A percentile compares a stretch with the other conserved stretches of the same genome.
Conservation (phyloP, 2,888 invertebrate genomes). For the Drosophila villosipedis region DNA sequence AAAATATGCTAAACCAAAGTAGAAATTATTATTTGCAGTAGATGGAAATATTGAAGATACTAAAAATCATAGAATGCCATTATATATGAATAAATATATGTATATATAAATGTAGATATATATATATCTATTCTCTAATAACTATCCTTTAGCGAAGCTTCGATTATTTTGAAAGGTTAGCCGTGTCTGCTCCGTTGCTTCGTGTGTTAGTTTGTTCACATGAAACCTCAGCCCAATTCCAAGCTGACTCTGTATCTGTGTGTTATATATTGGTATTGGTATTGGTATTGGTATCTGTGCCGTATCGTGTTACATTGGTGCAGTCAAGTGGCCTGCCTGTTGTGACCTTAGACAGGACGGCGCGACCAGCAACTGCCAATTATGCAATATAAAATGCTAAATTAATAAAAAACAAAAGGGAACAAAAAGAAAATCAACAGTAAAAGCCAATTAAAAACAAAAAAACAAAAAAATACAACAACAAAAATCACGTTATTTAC, state of each 20-base stretch:
- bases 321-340: conserved; percentile 41
- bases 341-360: conserved; percentile 53
- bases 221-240: conserved; percentile 5
- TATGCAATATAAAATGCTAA: conserved; percentile 66
- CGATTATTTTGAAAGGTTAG: not conserved
- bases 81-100: not conserved
- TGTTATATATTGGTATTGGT: conserved; percentile 4
- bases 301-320: conserved; percentile 27
- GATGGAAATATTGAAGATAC: not conserved
- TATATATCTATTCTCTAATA: not conserved
- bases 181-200: conserved; percentile 6
- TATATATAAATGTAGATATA: not conserved
- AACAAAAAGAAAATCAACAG: conserved; percentile 12
- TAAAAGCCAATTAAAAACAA: conserved; percentile 17
- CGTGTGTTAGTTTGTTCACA: conserved; percentile 17
- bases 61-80: not conserved
- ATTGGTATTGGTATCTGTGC: not conserved
- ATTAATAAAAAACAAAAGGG: conserved; percentile 48
- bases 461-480: conserved; percentile 15
- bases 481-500: conserved; percentile 58
- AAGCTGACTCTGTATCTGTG: not conserved
- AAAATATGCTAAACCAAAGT: not conserved
- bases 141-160: not conserved
- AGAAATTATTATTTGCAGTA: not conserved
- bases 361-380: conserved; percentile 58